Evolutionary conservation across 1,140 invertebrate genomes (phyloP).

Genomic region (Bacillus rossius): DNA sequence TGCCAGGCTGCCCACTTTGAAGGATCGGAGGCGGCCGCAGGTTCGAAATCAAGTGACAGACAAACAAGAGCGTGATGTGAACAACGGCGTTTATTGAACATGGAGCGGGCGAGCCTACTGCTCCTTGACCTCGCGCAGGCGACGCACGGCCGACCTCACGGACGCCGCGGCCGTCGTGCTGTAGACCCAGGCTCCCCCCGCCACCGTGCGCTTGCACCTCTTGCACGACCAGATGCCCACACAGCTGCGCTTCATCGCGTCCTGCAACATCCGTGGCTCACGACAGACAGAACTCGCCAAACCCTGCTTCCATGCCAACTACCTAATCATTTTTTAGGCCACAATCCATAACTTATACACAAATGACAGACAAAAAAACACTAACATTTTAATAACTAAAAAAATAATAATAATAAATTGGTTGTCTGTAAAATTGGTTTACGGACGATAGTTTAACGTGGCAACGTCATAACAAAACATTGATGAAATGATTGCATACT

Average conservation of each 20-base stretch:
- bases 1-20: too few species aligned
- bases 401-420: too few species aligned
- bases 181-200: constrained; percentile 95
- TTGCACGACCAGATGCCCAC: constrained; percentile 99
- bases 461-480: too few species aligned
- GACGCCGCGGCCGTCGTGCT: constrained; percentile 94
- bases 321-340: background rate
- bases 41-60: too few species aligned
- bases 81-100: constrained; percentile 3
- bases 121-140: constrained; percentile 96
- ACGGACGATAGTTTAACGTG: too few species aligned
- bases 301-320: too few species aligned
- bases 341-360: background rate
- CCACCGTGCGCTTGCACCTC: constrained; percentile 91
- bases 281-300: too few species aligned
- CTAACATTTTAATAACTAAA: background rate
- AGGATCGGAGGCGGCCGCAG: too few species aligned
- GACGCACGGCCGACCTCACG: constrained; percentile 90
- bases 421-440: too few species aligned
- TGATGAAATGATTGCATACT: too few species aligned
- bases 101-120: constrained; percentile 46
- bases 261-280: too few species aligned
- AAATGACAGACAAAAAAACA: background rate
- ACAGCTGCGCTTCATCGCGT: constrained; percentile 95
- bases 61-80: too few species aligned